These are phyloP conservation scores for Brenthis ino DNA, from an alignment of 2,888 invertebrate genomes.

Conservation along the genomic window DNA sequence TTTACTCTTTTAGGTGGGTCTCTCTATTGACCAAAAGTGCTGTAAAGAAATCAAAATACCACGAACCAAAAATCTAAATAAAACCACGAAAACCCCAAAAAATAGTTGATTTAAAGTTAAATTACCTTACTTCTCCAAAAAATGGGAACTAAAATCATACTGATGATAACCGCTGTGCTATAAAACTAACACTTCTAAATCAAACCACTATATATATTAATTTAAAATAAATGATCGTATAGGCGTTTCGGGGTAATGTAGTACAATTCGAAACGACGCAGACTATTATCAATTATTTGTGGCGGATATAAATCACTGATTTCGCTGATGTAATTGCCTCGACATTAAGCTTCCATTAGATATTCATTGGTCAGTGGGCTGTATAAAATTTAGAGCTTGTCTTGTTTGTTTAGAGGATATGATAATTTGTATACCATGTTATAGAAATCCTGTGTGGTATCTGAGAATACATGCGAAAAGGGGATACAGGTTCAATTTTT, in stretches of 20 bases:
- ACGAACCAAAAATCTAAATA: no score
- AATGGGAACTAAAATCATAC: no score
- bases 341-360: constrained; percentile 27
- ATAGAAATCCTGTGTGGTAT: neutral
- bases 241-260: constrained; percentile 15
- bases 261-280: constrained; percentile 7
- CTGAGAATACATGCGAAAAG: no score
- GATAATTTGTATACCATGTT: neutral
- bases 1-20: no score
- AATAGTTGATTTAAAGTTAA: no score
- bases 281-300: constrained; percentile 35
- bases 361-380: constrained; percentile 26
- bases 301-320: constrained; percentile 32
- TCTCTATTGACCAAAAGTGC: no score
- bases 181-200: no score
- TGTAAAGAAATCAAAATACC: no score
- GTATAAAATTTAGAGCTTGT: constrained; percentile 21
- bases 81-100: no score
- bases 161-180: no score
- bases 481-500: neutral
- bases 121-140: no score
- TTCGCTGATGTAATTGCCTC: constrained; percentile 35
- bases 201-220: no score
- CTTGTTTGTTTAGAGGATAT: constrained; percentile 20
- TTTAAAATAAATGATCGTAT: neutral